These are phyloP conservation scores for Cryptus viduatorius DNA, from an alignment of 2,888 invertebrate genomes.

Conservation along the genomic window DNA sequence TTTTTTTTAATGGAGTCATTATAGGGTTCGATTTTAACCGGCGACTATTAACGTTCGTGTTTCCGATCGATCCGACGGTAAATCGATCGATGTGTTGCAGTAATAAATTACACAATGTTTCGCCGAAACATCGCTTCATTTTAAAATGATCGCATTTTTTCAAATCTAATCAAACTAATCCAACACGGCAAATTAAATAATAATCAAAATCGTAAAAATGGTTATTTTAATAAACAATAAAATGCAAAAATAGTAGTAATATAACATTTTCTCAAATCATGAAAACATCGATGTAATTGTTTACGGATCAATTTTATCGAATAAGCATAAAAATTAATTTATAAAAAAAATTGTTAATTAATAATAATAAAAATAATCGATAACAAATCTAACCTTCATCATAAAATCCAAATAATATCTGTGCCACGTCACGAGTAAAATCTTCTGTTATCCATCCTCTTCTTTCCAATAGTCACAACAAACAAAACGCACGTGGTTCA, in stretches of 20 bases:
- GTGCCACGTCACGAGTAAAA: conserved; percentile 30
- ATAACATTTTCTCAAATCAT: neutral
- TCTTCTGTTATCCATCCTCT: conserved; percentile 45
- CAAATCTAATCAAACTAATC: neutral
- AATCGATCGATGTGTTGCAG: neutral
- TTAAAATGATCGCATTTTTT: neutral
- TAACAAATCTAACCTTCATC: conserved; percentile 59
- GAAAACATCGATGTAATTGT: neutral
- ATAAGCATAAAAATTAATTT: neutral
- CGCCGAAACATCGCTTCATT: neutral
- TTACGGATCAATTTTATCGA: neutral
- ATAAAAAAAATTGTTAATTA: neutral
- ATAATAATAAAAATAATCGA: neutral
- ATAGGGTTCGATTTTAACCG: neutral
- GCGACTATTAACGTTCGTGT: neutral
- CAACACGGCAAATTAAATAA: neutral
- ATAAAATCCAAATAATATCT: conserved; percentile 54
- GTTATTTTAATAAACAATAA: no score
- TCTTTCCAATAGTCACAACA: neutral
- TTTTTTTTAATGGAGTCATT: conserved; percentile 20
- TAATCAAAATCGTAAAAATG: no score
- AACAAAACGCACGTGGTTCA: conserved; percentile 19
- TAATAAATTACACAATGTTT: neutral
- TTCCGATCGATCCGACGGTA: conserved; percentile 33
- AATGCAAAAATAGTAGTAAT: neutral